These are phyloP conservation scores for Ctenochaetus hawaiiensis DNA, from an alignment of 2,797 vertebrate species.

Conservation along the genomic window DNA sequence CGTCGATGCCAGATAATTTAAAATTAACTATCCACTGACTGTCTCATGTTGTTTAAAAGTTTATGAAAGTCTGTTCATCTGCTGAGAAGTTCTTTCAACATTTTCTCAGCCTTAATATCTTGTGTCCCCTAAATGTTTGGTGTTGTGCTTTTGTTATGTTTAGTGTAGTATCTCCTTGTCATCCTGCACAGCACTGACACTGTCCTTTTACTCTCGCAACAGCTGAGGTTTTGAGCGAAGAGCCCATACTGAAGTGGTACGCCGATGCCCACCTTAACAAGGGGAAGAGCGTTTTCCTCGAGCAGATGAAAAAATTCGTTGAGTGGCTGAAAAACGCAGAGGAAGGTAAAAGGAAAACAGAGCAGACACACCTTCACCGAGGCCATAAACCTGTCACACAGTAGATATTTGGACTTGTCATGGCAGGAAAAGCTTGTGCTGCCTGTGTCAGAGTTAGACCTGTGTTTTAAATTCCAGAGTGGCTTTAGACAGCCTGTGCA, in stretches of 20 bases:
- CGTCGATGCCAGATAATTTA: neutral
- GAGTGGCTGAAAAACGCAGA: conserved; percentile 98
- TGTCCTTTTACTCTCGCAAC: neutral
- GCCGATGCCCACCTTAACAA: conserved; percentile 92
- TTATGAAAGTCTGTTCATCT: conserved; percentile 27
- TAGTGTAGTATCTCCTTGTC: neutral
- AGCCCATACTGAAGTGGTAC: conserved; percentile 98
- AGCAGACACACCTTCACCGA: no score
- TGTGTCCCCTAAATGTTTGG: conserved; percentile 22
- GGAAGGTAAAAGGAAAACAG: conserved; percentile 86
- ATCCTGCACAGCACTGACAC: neutral
- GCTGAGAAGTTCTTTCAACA: conserved; percentile 19
- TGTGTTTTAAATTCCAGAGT: neutral
- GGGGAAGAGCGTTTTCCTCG: conserved; percentile 96
- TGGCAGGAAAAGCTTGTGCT: neutral
- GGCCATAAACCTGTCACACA: neutral
- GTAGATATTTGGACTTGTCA: neutral
- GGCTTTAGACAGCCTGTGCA: neutral
- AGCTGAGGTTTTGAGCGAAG: conserved; percentile 97
- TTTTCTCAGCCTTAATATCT: conserved; percentile 21
- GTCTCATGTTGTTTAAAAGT: conserved; percentile 19
- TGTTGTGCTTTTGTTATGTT: neutral
- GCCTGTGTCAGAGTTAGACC: neutral
- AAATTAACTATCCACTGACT: conserved; percentile 3
- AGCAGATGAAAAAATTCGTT: conserved; percentile 98